A percentile compares a stretch with the other conserved stretches of the same genome.
Evolutionary conservation across 2,113 vertebrate species (phyloP).

Genomic region (Bungarus multicinctus): DNA sequence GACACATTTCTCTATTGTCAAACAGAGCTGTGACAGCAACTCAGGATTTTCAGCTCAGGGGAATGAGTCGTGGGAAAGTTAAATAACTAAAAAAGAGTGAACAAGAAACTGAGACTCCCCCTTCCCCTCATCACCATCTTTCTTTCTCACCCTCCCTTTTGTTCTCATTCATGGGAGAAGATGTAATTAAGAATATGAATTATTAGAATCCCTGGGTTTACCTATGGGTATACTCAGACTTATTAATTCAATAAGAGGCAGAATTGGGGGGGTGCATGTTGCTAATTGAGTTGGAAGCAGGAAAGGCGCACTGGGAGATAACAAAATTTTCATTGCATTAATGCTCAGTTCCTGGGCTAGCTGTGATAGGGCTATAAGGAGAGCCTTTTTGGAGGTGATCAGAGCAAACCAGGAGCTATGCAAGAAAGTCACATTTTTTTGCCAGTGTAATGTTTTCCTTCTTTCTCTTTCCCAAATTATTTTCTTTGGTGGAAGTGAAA

Average conservation of each 20-base stretch:
- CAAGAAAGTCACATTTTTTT: too few species aligned
- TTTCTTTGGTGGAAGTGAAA: not conserved
- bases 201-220: conserved; percentile 76
- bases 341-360: not conserved
- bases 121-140: not conserved
- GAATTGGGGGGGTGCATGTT: conserved; percentile 65
- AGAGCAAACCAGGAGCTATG: not conserved
- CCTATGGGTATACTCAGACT: conserved; percentile 72
- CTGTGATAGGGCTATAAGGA: not conserved
- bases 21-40: conserved; percentile 84
- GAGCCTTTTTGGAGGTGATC: not conserved
- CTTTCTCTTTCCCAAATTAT: not conserved
- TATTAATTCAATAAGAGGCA: conserved; percentile 74
- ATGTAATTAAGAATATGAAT: conserved; percentile 82
- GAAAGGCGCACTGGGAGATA: conserved; percentile 34
- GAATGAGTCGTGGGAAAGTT: conserved; percentile 97
- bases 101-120: conserved; percentile 27
- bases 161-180: conserved; percentile 68
- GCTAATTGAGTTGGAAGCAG: conserved; percentile 70
- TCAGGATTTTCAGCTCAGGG: conserved; percentile 79
- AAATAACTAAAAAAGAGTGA: conserved; percentile 83
- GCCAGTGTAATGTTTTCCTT: not conserved
- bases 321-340: conserved; percentile 48
- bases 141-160: conserved; percentile 63
- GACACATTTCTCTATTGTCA: conserved; percentile 97